Base-by-base conservation (phyloP, 2,113 vertebrate genomes). In the Erinaceus europaeus region DNA sequence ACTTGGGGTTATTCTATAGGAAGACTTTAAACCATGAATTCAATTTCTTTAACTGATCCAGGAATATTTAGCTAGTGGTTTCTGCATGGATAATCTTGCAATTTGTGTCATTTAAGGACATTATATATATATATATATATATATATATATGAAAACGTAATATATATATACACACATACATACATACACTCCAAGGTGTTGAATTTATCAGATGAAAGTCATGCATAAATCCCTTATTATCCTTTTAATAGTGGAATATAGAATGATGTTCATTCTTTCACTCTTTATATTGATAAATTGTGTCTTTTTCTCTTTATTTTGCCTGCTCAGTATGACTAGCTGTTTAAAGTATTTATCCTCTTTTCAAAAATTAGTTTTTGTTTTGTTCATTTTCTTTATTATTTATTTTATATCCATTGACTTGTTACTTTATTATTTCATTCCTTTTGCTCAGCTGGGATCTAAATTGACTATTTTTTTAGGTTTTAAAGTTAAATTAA, bases 351-450 rank as follows among this genome's bases (percentile, higher is more conserved):
- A 38, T 21, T 12, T 78, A 9, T 84, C 32, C 68, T 84, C 6
- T 84, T 46, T 80, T 68, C 40, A 84, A 68, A 84, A 78, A 61
- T 89, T 13, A 38, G 5, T 36, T 78, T 91, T 84, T 84, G 20
- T 73, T 80, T 84, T 59, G 46, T 68, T 88, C n/a, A n/a, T 71
- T 88, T 84, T 73, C n/a, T 29, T 72, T n/a, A 38, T 87, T 50
- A 9, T 53, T 82, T 64, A 4, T 57, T 52, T 61, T 50, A 61
- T 79, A 10, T 27, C 23, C 40, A 55, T 46, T 84, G 50, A 50
- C 25, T 71, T 76, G 4, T 53, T 81, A 36, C 32, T 81, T 79
- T 55, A 57, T 76, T 90, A n/a, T 71, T 65, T 75, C 32, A 27
- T 82, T 91, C 57, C n/a, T 88, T 38, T 12, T 86, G 21, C 34